These are phyloP conservation scores for Nephotettix cincticeps DNA, from an alignment of 1,140 invertebrate genomes.

Conservation along the genomic window DNA sequence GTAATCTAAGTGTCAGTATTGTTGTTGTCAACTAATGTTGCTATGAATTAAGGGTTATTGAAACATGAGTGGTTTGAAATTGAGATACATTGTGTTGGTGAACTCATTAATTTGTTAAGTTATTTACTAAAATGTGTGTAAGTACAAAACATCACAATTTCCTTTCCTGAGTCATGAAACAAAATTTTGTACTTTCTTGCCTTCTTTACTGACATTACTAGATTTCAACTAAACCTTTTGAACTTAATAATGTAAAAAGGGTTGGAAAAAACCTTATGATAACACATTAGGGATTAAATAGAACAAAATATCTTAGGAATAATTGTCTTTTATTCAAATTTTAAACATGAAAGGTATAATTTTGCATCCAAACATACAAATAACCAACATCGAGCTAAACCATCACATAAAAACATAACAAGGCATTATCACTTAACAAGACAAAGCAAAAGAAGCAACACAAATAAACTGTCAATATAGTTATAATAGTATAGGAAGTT, in stretches of 20 bases:
- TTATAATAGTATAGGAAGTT: background rate
- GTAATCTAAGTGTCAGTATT: too few species aligned
- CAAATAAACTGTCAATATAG: background rate
- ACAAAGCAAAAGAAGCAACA: conserved; percentile 4
- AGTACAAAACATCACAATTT: too few species aligned
- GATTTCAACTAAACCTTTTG: background rate
- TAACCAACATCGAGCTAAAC: conserved; percentile 20
- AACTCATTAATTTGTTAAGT: too few species aligned
- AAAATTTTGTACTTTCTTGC: too few species aligned
- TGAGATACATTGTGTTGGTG: too few species aligned
- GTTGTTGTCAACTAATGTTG: too few species aligned
- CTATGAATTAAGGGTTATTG: too few species aligned
- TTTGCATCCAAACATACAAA: conserved; percentile 22
- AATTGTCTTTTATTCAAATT: conserved; percentile 23
- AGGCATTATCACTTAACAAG: conserved; percentile 7
- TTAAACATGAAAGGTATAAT: conserved; percentile 13
- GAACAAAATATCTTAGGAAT: conserved; percentile 2
- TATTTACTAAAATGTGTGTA: background rate
- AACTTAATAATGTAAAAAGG: background rate
- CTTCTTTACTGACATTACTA: background rate
- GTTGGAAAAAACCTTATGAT: background rate
- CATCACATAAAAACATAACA: conserved; percentile 10
- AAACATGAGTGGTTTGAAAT: too few species aligned
- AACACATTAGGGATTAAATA: background rate
- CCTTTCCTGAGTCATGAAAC: too few species aligned